Evolutionary conservation across 2,797 vertebrate genomes (phyloP).

Genomic region (Clarias platycephalus): DNA sequence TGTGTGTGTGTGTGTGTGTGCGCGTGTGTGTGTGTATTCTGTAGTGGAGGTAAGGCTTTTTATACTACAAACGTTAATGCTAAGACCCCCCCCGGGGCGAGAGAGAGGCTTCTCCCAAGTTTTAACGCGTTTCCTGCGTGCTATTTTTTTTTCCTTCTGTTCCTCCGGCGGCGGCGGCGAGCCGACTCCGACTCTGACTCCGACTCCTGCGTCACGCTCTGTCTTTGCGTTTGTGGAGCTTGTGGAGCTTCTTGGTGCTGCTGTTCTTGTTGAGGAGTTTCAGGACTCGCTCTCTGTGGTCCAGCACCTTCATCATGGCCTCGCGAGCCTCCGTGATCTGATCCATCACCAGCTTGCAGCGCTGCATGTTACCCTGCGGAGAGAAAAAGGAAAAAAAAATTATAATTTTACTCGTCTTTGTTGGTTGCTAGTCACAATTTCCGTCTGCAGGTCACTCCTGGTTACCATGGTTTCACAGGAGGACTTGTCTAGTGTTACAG

Average conservation of each 20-base stretch:
- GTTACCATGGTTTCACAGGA: background rate
- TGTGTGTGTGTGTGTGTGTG: background rate
- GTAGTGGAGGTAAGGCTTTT: conserved; percentile 28
- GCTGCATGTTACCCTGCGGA: conserved; percentile 95
- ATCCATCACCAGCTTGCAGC: conserved; percentile 99
- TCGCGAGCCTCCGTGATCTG: conserved; percentile 97
- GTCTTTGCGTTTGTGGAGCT: conserved; percentile 92
- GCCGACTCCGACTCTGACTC: background rate
- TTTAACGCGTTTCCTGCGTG: too few relatives aligned
- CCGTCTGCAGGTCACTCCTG: background rate
- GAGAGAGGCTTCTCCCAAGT: background rate
- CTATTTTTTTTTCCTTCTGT: background rate
- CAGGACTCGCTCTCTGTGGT: conserved; percentile 96
- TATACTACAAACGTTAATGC: background rate
- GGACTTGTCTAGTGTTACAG: background rate
- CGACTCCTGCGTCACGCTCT: conserved; percentile 71
- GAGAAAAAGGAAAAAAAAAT: background rate
- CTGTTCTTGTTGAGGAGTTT: conserved; percentile 98
- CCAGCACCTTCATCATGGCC: conserved; percentile 97
- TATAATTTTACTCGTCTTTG: background rate
- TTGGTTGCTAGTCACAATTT: background rate
- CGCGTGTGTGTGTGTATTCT: background rate
- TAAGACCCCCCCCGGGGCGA: background rate
- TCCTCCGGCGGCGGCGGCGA: background rate
- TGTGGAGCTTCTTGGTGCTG: conserved; percentile 91